A percentile compares a stretch with the other conserved stretches of the same genome.
phyloP scores from a whole-genome alignment of 64 coral and sea anemone species.

The Stylophora pistillata region DNA sequence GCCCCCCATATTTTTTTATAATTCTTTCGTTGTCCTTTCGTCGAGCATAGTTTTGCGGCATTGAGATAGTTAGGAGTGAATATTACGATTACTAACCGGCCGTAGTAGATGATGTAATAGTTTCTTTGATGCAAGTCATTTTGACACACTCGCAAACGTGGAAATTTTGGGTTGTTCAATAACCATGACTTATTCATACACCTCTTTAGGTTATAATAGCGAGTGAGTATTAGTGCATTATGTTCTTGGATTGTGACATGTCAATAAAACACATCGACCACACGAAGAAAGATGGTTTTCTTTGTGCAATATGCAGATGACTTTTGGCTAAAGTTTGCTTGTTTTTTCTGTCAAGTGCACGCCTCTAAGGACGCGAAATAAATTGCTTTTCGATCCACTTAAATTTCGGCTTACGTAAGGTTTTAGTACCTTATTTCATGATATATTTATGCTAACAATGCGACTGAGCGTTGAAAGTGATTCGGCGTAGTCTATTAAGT shows the following conservation, averaged over 20 bases:
- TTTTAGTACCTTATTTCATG: neutral
- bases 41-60: neutral
- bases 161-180: neutral
- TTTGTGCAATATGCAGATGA: neutral
- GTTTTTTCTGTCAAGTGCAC: neutral
- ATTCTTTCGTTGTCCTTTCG: neutral
- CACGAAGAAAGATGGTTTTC: neutral
- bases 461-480: neutral
- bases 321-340: neutral
- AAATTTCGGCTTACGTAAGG: constrained; percentile 1
- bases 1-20: neutral
- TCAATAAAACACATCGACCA: constrained; percentile 1
- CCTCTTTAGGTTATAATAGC: neutral
- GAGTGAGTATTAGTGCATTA: neutral
- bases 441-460: neutral
- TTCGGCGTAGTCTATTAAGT: neutral
- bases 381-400: constrained; percentile 4
- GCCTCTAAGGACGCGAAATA: neutral
- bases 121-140: neutral
- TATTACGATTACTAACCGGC: neutral
- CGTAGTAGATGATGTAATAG: too few relatives aligned
- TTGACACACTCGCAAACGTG: neutral
- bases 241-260: constrained; percentile 8
- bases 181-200: constrained; percentile 32
- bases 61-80: neutral